Base-by-base conservation (phyloP, 2,797 vertebrate species). In the Momotus momota region DNA sequence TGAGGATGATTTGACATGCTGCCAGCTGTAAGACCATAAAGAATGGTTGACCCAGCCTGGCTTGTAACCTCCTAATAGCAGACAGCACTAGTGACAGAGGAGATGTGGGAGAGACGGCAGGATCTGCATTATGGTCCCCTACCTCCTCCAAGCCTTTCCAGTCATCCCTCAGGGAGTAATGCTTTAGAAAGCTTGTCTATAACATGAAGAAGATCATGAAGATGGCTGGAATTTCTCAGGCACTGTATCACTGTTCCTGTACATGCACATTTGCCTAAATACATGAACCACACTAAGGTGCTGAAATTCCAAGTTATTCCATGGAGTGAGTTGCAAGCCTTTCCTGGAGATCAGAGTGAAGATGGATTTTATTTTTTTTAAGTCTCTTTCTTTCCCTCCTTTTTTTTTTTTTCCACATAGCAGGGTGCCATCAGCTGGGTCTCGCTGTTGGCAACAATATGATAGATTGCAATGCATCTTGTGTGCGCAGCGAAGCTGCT, bases 401-500 rank as follows among this genome's bases (percentile, higher is more conserved):
- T 43, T 31, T 69, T 22, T 9, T 57, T 19, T 58, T 33, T 7
- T 8, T 51, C 14, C 55, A 69, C 85, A 49, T 41, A 88, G 64
- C 38, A 62, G 67, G 9, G 74, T 86, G 92, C 81, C 79, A 94
- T 96, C 96, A 84, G 61, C 75, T 54, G 87, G 69, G 90, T 96
- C 33, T 90, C 95, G 91, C 81, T 20, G 6, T 62, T 81, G 91
- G 94, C 91, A 93, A 19, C 43, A 51, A 29, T 15, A 60, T 95
- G 97, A 97, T 81, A 92, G 93, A 97, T 93, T 78, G 95, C 0
- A 2, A 86, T 8, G 71, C 83, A 86, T 91, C 95, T 95, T 4
- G 0, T 12, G 66, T 95, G 94, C 88, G 73, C 85, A 94, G 83
- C 5, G 12, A 92, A 92, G 85, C 80, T 67, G 80, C 96, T 83